A percentile compares a stretch with the other conserved stretches of the same genome.
Conservation (phyloP, 2,797 vertebrate genomes). For the Saxicola maurus region DNA sequence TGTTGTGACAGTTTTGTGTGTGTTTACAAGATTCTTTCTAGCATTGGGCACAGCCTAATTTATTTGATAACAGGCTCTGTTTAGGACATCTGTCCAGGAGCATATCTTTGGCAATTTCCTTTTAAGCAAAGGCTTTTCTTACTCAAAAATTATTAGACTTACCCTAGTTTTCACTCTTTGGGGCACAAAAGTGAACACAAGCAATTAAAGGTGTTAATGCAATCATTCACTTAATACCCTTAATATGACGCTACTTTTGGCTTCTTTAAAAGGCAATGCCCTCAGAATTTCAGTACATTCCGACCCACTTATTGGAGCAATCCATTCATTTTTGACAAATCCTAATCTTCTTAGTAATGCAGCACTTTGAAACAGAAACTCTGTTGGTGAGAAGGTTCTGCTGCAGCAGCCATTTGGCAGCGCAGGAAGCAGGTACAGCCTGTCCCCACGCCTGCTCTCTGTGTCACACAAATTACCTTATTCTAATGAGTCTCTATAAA, state of each 20-base stretch:
- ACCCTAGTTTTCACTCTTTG: neutral
- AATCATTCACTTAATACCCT: neutral
- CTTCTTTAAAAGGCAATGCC: constrained; percentile 42
- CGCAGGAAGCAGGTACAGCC: rapidly evolving
- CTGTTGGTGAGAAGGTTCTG: neutral
- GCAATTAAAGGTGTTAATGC: neutral
- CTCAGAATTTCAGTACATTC: constrained; percentile 52
- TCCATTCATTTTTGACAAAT: constrained; percentile 33
- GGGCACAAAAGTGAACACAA: neutral
- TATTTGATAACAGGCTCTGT: neutral
- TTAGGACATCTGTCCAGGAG: neutral
- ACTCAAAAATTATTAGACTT: neutral
- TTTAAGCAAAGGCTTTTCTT: neutral
- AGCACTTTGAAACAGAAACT: constrained; percentile 41
- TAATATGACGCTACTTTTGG: neutral
- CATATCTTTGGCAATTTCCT: neutral
- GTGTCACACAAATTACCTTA: neutral
- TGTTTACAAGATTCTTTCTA: neutral
- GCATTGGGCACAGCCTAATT: neutral
- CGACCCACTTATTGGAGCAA: constrained; percentile 55
- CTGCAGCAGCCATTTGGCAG: neutral
- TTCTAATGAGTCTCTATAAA: neutral
- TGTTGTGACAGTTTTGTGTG: neutral
- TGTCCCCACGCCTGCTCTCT: neutral
- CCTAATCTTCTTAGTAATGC: constrained; percentile 43